A percentile compares a stretch with the other conserved stretches of the same genome.
Evolutionary conservation across 2,888 invertebrate species (phyloP).

Genomic region (Augiades crinisus): DNA sequence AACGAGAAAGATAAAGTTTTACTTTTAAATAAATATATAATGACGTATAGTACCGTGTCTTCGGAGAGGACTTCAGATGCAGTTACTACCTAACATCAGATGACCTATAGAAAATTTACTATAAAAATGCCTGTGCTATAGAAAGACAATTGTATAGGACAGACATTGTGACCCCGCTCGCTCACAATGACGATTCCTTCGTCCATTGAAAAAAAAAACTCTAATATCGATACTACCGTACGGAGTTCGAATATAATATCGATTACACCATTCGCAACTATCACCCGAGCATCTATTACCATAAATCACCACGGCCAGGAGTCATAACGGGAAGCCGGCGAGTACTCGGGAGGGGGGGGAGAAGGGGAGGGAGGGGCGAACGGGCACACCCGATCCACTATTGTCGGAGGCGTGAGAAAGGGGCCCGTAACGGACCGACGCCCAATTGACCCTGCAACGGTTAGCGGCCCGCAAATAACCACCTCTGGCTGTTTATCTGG

Average conservation of each 20-base stretch:
- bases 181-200: no score
- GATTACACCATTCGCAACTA: constrained; percentile 7
- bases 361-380: not conserved
- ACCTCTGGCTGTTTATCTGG: constrained; percentile 12
- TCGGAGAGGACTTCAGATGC: no score
- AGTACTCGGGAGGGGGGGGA: not conserved
- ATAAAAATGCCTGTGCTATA: no score
- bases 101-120: no score
- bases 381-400: constrained; percentile 22
- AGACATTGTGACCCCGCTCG: no score
- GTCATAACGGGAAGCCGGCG: constrained; percentile 20
- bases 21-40: no score
- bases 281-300: constrained; percentile 7
- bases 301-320: constrained; percentile 15
- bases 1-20: no score
- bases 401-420: constrained; percentile 43
- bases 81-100: no score
- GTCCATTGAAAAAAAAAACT: no score
- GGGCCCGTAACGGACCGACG: constrained; percentile 37
- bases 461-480: constrained; percentile 29
- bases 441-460: constrained; percentile 41
- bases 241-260: not conserved
- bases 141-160: no score
- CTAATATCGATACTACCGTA: no score
- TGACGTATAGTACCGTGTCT: no score